Conservation (phyloP, 2,113 vertebrate genomes). For the Siniperca knerii region DNA sequence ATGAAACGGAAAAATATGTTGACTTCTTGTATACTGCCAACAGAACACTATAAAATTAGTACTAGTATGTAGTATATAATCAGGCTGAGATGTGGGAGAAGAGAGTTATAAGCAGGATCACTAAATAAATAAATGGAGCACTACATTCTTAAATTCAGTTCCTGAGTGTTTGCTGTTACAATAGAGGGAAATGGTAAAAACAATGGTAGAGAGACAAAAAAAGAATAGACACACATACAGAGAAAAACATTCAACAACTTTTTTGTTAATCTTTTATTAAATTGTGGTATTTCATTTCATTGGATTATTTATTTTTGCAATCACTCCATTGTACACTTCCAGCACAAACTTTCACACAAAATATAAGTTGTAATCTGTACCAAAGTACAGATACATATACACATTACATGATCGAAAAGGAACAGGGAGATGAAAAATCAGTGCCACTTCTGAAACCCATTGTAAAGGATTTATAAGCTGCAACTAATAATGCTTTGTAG, state of each 20-base stretch:
- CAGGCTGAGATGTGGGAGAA: background rate
- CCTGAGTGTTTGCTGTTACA: background rate
- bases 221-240: background rate
- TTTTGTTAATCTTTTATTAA: background rate
- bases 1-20: background rate
- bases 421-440: background rate
- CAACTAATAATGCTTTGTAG: background rate
- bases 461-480: background rate
- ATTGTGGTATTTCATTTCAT: background rate
- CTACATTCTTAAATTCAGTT: background rate
- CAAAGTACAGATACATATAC: background rate
- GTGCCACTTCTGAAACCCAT: background rate
- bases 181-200: background rate
- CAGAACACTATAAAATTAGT: background rate
- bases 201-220: background rate
- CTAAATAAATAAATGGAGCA: background rate
- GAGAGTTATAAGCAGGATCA: background rate
- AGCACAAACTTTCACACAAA: background rate
- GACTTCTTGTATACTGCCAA: background rate
- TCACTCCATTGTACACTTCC: background rate
- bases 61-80: background rate
- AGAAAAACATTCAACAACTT: background rate
- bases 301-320: background rate
- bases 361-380: background rate
- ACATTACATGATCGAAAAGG: background rate